These are phyloP conservation scores for Choreutis nemorana DNA, from an alignment of 2,888 invertebrate genomes.

Conservation along the genomic window DNA sequence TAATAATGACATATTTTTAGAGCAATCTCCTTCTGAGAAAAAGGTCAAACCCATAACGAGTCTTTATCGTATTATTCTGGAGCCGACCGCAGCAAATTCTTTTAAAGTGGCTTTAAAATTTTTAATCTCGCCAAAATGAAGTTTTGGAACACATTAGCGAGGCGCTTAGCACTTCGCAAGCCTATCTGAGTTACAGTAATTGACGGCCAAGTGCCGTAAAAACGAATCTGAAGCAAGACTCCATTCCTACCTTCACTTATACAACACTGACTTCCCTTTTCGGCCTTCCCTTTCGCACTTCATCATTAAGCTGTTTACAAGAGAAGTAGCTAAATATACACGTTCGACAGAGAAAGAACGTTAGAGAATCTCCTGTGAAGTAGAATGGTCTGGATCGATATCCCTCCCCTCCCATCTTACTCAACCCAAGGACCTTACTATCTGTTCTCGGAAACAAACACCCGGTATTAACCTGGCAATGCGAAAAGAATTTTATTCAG, in stretches of 20 bases:
- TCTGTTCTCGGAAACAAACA: too few relatives aligned
- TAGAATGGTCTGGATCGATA: constrained; percentile 29
- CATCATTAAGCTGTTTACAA: too few relatives aligned
- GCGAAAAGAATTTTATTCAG: too few relatives aligned
- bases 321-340: too few relatives aligned
- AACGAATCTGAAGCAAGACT: constrained; percentile 34
- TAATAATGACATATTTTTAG: too few relatives aligned
- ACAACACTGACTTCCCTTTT: too few relatives aligned
- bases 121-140: constrained; percentile 1
- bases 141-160: constrained; percentile 1
- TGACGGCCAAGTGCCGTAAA: constrained; percentile 38
- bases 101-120: constrained; percentile 11
- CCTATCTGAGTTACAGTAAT: constrained; percentile 27
- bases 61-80: constrained; percentile 2
- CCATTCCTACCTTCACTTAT: too few relatives aligned
- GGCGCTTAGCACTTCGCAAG: constrained; percentile 16
- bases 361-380: too few relatives aligned
- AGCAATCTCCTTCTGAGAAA: too few relatives aligned
- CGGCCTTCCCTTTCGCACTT: too few relatives aligned
- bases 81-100: constrained; percentile 11
- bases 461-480: too few relatives aligned
- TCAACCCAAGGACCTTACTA: constrained; percentile 10
- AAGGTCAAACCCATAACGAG: neutral
- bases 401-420: constrained; percentile 10
- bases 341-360: too few relatives aligned